These are phyloP conservation scores for Anhinga rufa DNA, from an alignment of 2,113 vertebrate species.

Conservation along the genomic window DNA sequence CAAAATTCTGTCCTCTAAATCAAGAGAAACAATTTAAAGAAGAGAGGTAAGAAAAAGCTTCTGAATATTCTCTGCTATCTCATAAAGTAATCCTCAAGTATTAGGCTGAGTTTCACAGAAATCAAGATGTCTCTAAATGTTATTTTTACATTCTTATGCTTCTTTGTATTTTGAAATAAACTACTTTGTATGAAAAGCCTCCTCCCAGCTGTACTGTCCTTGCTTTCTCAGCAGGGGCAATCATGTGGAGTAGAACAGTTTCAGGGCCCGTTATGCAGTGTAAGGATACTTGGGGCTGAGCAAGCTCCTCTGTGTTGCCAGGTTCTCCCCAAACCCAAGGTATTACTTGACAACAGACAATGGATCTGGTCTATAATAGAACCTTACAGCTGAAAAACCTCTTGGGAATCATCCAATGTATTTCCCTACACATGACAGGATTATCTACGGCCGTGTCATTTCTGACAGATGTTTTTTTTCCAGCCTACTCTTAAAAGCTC, in stretches of 20 bases:
- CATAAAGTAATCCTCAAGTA: not conserved
- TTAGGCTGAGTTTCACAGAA: not conserved
- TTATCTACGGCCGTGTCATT: constrained; percentile 13
- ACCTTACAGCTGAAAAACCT: constrained; percentile 1
- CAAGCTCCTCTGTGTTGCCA: not conserved
- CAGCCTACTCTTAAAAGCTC: constrained; percentile 1
- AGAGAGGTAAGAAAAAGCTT: not conserved
- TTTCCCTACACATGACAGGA: not conserved
- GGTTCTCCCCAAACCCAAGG: not conserved
- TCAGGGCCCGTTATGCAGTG: not conserved
- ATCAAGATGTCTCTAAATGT: not conserved
- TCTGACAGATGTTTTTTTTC: constrained; percentile 13
- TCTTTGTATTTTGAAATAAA: not conserved
- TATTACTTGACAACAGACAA: not conserved
- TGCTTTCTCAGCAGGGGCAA: not conserved
- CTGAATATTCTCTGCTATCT: not conserved
- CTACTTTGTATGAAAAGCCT: not conserved
- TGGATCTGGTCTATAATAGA: not conserved
- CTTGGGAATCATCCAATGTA: not conserved
- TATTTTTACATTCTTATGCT: not conserved
- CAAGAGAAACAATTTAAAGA: not conserved
- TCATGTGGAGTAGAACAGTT: not conserved
- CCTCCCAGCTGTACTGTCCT: not conserved
- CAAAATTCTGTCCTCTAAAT: not conserved
- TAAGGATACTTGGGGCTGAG: not conserved